Percentiles rank a stretch among this genome's conserved stretches.
Evolutionary conservation across 2,888 invertebrate genomes (phyloP).

Genomic region (Atrina japonica): DNA sequence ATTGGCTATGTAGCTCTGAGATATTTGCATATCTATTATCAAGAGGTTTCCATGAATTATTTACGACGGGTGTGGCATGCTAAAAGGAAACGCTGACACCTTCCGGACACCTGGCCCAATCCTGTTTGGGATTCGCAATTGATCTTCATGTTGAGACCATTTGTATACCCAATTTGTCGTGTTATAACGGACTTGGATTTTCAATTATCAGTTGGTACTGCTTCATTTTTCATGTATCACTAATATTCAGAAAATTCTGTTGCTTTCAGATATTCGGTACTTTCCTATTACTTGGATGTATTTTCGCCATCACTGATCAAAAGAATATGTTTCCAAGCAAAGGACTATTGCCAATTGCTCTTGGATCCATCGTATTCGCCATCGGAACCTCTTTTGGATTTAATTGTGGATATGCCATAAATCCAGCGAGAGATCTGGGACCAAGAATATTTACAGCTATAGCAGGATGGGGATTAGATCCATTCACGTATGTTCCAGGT

Average conservation of each 20-base stretch:
- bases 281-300: constrained; percentile 79
- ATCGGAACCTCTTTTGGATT: constrained; percentile 82
- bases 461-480: constrained; percentile 81
- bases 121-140: too few species aligned
- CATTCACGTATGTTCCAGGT: constrained; percentile 80
- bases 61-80: too few species aligned
- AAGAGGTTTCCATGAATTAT: too few species aligned
- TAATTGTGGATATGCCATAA: constrained; percentile 83
- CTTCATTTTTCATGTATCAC: neutral
- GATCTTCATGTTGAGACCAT: too few species aligned
- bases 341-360: constrained; percentile 76
- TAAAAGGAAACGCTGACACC: too few species aligned
- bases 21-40: too few species aligned
- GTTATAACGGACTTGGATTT: too few species aligned
- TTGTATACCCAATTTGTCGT: too few species aligned
- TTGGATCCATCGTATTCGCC: constrained; percentile 80
- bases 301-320: constrained; percentile 81
- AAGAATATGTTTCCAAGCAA: constrained; percentile 68
- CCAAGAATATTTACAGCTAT: constrained; percentile 83
- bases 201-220: too few species aligned
- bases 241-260: neutral
- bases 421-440: constrained; percentile 84
- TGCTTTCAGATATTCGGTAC: constrained; percentile 81
- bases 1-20: too few species aligned
- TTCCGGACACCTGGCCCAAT: too few species aligned